Evolutionary conservation across 1,140 invertebrate species (phyloP), one percentile per base, ranked within the genome.

Genomic region (Drosophila pseudoananassae): DNA sequence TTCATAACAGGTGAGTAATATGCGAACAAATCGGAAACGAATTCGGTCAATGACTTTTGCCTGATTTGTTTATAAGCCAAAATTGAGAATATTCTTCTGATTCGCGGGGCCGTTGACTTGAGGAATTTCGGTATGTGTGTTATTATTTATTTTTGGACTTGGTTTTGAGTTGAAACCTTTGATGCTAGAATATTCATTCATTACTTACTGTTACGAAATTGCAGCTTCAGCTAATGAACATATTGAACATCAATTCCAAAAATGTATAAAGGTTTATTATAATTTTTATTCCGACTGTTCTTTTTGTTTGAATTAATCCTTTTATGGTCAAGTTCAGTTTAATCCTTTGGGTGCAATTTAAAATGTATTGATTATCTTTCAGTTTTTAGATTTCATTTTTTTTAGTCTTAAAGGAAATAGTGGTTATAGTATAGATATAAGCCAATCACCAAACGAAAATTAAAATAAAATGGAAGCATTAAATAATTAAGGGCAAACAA

Each of bases 1-100:
- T 85, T 85, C 82, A 78, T 85, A 85, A 85, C 82, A 85, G 83
- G 83, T 85, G 82, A 85, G 78, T 85, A 85, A 85, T 85, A 73
- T 69, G 43, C 66, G 43, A 69, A 40, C 64, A 64, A 45, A 87
- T 85, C 82, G 83, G 83, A 87, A 85, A 87, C 82, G 83, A 85
- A 61, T 88, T 87, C 82, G 82, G 82, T 85, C 82, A 87, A 78
- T 88, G 82, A 85, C 82, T 85, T 70, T 78, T 88, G 63, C 51
- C 81, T 85, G 81, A 87, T 85, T 85, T 85, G 82, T 85, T 85
- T 85, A 88, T 88, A 88, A 82, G 63, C 72, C 60, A 81, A 78
- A 59, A 66, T 64, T 87, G 82, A 64, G 82, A 85, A 87, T 82
- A 73, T 82, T 85, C 70, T 78, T 78, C 69, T 82, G 80, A 65